Evolutionary conservation across 2,888 invertebrate genomes (phyloP).

Genomic region (Julus scanicus): DNA sequence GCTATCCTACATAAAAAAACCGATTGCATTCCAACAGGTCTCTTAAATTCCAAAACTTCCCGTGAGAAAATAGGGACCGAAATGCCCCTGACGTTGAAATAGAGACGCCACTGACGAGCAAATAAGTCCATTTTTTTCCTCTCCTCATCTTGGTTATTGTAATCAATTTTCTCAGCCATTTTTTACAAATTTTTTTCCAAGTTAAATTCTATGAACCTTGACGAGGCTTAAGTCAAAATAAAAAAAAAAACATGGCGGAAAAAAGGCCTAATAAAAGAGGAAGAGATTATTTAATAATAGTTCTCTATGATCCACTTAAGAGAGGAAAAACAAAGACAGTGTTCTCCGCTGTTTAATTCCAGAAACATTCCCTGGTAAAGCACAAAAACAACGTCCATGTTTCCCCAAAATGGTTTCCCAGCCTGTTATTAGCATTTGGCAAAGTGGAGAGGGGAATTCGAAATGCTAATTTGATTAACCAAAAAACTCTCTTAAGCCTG

Average conservation of each 20-base stretch:
- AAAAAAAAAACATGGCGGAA: not conserved
- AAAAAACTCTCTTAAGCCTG: not conserved
- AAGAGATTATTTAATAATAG: not conserved
- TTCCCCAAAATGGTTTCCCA: not conserved
- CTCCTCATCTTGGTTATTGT: not conserved
- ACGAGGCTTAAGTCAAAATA: not conserved
- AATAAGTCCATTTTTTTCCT: not conserved
- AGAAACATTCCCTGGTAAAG: not conserved
- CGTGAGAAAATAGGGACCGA: not conserved
- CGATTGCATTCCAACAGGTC: not conserved
- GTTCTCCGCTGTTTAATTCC: not conserved
- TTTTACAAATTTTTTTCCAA: not conserved
- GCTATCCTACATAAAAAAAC: not conserved
- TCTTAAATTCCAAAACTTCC: not conserved
- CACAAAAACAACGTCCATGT: not conserved
- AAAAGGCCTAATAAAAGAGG: not conserved
- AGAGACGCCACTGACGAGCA: not conserved
- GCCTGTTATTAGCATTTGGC: not conserved
- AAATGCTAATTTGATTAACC: not conserved
- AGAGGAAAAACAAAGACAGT: not conserved
- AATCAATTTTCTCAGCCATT: not conserved
- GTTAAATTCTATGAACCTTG: not conserved
- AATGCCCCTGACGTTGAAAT: not conserved
- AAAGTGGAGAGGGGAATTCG: not conserved
- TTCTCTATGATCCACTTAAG: not conserved